A percentile compares a stretch with the other conserved stretches of the same genome.
Conservation (phyloP, 1,140 invertebrate species). For the Lepeophtheirus salmonis region DNA sequence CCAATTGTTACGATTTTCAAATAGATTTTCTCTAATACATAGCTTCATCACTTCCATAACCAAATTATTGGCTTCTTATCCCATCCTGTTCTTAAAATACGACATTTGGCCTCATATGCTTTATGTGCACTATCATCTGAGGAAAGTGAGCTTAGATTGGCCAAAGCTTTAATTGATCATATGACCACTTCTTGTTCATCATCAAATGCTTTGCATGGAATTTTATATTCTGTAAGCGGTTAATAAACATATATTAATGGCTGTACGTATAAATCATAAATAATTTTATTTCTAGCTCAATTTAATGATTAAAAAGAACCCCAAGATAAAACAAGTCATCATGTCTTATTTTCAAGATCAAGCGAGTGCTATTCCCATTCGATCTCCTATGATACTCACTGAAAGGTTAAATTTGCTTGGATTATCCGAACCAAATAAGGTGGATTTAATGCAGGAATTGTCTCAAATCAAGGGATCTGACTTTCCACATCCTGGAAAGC, state of each 20-base stretch:
- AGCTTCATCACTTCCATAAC: background rate
- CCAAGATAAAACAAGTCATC: background rate
- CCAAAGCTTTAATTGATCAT: background rate
- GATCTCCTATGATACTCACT: background rate
- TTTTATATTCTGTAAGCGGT: background rate
- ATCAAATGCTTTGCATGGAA: conserved; percentile 24
- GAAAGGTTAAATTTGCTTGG: too few species aligned
- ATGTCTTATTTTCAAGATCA: background rate
- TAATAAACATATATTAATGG: background rate
- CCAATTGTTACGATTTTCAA: background rate
- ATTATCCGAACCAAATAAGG: background rate
- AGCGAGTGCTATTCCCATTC: background rate
- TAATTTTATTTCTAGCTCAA: background rate
- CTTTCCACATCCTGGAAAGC: background rate
- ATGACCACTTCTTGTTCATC: conserved; percentile 31
- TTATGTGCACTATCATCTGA: background rate
- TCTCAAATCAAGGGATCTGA: background rate
- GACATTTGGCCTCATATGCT: background rate
- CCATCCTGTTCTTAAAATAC: background rate
- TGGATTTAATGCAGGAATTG: background rate
- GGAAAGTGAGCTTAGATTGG: background rate
- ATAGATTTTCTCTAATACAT: background rate
- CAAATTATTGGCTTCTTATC: background rate
- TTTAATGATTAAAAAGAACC: background rate
- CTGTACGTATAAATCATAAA: background rate